Base-by-base conservation (phyloP, 1,140 invertebrate genomes). In the Phocides pigmalion region DNA sequence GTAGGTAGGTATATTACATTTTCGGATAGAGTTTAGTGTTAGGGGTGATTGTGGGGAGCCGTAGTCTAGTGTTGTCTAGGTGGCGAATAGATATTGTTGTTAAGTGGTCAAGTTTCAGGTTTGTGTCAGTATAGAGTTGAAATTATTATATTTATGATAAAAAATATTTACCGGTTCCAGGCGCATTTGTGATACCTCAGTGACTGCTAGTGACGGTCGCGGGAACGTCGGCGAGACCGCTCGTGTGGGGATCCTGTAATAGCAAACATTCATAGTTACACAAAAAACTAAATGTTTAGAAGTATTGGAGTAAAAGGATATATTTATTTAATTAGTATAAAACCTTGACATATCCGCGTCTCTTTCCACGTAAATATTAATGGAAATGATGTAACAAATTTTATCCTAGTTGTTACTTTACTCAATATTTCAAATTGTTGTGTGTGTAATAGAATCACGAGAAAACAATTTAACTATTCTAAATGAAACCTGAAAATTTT, bases 161-260 rank as follows among this genome's bases (percentile, higher is more conserved):
- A 49, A 9, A 70, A 74, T 86, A 86, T 87, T 87, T 88, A 88
- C 85, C 85, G 75, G 66, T 81, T 76, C 62, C 54, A 79, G 84
- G 84, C 53, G 84, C 74, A 83, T 83, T 81, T 90, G 88, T 88
- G 88, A 90, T 90, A 90, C 88, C 88, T 90, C 88, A 87, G 86
- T 84, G 73, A 79, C 64, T 69, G 76, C 79, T 88, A 90, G 76
- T 87, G 86, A 62, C 88, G 86, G 35, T 88, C 85, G 71, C 88
- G 88, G 39, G 86, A 89, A 44, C 88, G 86, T 22, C 86, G 83
- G n/a, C 88, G 84, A 4, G 81, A 68, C 50, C 86, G 82, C 44
- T 90, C 88, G 64, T 82, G 82, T 4, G 87, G 75, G 3, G 84
- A 83, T 53, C 82, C 87, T 90, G 59, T 3, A 58, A 72, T 44